Conservation (phyloP, 1,140 invertebrate genomes). For the Listronotus bonariensis region DNA sequence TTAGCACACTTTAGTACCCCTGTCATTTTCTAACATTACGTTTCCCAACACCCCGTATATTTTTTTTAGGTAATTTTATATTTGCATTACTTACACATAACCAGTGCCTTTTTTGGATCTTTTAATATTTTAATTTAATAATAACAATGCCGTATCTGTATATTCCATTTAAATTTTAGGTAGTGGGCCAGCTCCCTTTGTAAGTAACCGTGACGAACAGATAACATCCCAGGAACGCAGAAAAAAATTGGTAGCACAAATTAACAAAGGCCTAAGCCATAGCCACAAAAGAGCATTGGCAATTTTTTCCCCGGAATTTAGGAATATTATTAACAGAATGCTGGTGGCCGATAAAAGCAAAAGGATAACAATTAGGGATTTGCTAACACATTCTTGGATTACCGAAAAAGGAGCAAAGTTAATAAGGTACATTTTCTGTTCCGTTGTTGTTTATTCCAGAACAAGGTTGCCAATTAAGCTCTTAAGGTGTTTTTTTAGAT, state of each 20-base stretch:
- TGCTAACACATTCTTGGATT: slow-evolving; percentile 51
- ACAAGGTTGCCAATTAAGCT: no score
- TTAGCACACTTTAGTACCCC: no score
- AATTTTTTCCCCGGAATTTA: slow-evolving; percentile 52
- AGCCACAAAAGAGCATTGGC: slow-evolving; percentile 58
- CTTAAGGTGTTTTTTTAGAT: no score
- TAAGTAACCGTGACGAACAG: slow-evolving; percentile 55
- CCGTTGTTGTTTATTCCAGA: no score
- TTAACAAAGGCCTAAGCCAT: slow-evolving; percentile 63
- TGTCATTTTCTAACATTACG: no score
- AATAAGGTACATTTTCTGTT: slow-evolving; percentile 32
- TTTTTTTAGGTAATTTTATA: no score
- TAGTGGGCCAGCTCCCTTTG: slow-evolving; percentile 68
- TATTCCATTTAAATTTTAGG: slow-evolving; percentile 64
- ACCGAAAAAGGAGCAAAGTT: slow-evolving; percentile 51
- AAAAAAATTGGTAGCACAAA: slow-evolving; percentile 66
- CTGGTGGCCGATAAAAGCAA: slow-evolving; percentile 47
- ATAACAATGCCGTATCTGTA: no score
- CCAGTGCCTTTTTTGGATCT: no score
- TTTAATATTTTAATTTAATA: no score
- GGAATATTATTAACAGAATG: slow-evolving; percentile 44
- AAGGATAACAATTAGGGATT: slow-evolving; percentile 47
- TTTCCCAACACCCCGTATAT: no score
- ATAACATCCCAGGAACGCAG: slow-evolving; percentile 61
- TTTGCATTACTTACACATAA: no score